A percentile compares a stretch with the other conserved stretches of the same genome.
These are phyloP conservation scores for Malthinus seriepunctatus DNA, from an alignment of 2,888 invertebrate species.

Conservation along the genomic window DNA sequence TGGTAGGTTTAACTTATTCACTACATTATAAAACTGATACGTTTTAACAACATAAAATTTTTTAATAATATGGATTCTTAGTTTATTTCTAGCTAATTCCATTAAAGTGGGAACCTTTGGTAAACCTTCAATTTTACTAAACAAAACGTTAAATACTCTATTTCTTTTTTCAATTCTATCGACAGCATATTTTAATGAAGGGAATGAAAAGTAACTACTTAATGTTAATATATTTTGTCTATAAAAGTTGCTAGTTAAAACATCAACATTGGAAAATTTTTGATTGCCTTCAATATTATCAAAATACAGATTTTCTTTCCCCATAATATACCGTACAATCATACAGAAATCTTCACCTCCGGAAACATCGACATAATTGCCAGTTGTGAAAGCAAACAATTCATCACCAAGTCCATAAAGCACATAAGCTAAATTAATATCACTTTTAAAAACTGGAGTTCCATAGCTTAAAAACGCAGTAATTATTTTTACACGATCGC, in stretches of 20 bases:
- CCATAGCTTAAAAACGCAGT: constrained; percentile 18
- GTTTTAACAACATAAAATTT: constrained; percentile 28
- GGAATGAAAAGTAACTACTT: no score
- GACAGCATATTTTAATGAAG: no score
- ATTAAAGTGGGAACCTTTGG: constrained; percentile 36
- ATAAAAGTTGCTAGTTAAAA: no score
- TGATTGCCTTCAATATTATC: no score
- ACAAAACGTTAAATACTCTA: no score
- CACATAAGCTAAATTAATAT: constrained; percentile 12
- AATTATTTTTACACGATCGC: constrained; percentile 21
- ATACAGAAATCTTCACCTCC: no score
- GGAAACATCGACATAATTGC: neutral
- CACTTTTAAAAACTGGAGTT: neutral
- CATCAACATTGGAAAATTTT: neutral
- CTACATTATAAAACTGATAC: constrained; percentile 33
- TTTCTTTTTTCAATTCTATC: no score
- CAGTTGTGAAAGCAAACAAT: constrained; percentile 10
- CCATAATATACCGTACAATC: no score
- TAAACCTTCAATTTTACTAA: no score
- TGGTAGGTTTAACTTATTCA: constrained; percentile 34
- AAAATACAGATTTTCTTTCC: no score
- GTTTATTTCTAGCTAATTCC: constrained; percentile 38
- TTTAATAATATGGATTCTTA: constrained; percentile 34
- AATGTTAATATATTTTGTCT: no score
- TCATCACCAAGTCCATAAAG: constrained; percentile 19